Evolutionary conservation across 1,140 invertebrate species (phyloP).

Genomic region (Ectropis grisescens): DNA sequence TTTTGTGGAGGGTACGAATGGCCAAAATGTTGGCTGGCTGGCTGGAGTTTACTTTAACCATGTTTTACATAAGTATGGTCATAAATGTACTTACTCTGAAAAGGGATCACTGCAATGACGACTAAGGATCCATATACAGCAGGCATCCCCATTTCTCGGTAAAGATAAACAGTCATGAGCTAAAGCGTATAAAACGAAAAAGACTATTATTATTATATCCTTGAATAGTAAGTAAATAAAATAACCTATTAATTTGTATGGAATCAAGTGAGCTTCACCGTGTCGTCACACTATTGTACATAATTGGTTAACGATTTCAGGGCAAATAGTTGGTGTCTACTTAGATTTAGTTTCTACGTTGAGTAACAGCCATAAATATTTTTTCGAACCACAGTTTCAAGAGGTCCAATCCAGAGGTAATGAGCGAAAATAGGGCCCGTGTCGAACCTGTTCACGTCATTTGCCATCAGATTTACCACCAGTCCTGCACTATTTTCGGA

Average conservation of each 20-base stretch:
- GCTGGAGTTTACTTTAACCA: too few relatives aligned
- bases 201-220: conserved; percentile 1
- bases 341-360: too few relatives aligned
- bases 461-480: conserved; percentile 83
- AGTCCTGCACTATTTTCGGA: conserved; percentile 74
- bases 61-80: too few relatives aligned
- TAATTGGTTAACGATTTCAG: too few relatives aligned
- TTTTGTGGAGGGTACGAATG: too few relatives aligned
- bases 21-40: too few relatives aligned
- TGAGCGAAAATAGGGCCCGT: conserved; percentile 61
- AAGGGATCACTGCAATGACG: conserved; percentile 44
- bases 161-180: conserved; percentile 48
- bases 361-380: too few relatives aligned
- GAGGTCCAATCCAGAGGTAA: conserved; percentile 71
- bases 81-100: conserved; percentile 56
- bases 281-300: too few relatives aligned
- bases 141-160: conserved; percentile 46
- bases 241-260: too few relatives aligned
- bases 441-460: conserved; percentile 76
- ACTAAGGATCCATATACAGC: conserved; percentile 42
- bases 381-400: conserved; percentile 70
- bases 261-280: too few relatives aligned
- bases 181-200: conserved; percentile 19
- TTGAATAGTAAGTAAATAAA: too few relatives aligned
- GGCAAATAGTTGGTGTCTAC: too few relatives aligned